These are phyloP conservation scores for Pygoscelis antarcticus DNA, from an alignment of 2,113 vertebrate species.

Conservation along the genomic window DNA sequence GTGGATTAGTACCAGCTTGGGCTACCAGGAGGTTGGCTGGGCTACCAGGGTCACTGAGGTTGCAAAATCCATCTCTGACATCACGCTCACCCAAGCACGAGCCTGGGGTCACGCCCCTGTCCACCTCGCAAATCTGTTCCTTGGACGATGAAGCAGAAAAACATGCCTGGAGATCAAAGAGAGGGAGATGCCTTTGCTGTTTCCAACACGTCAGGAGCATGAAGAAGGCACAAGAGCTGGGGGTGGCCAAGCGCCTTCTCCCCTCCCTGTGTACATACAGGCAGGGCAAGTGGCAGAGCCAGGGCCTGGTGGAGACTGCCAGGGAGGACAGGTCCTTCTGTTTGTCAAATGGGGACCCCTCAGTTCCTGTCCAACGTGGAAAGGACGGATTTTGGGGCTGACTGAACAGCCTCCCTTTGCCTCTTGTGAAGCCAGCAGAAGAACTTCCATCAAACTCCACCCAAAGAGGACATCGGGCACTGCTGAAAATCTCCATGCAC, in stretches of 20 bases:
- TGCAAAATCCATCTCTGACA: neutral
- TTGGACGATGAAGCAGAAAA: neutral
- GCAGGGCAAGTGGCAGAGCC: neutral
- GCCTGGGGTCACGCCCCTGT: neutral
- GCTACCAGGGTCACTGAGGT: neutral
- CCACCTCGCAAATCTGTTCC: neutral
- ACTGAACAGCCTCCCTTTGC: neutral
- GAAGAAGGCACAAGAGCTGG: neutral
- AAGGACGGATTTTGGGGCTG: neutral
- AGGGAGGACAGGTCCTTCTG: neutral
- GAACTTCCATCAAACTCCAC: neutral
- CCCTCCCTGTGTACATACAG: neutral
- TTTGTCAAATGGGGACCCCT: neutral
- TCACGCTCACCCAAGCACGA: rapidly evolving
- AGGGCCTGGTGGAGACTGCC: neutral
- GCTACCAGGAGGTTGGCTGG: neutral
- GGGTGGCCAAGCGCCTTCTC: neutral
- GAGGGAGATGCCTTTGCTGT: neutral
- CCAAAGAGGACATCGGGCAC: neutral
- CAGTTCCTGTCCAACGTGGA: neutral
- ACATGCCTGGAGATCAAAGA: neutral
- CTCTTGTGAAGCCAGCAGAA: neutral
- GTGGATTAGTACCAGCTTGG: neutral
- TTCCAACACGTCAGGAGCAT: neutral
- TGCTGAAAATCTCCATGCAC: neutral